Base-by-base conservation (phyloP, 1,140 invertebrate genomes). In the Limonius californicus region DNA sequence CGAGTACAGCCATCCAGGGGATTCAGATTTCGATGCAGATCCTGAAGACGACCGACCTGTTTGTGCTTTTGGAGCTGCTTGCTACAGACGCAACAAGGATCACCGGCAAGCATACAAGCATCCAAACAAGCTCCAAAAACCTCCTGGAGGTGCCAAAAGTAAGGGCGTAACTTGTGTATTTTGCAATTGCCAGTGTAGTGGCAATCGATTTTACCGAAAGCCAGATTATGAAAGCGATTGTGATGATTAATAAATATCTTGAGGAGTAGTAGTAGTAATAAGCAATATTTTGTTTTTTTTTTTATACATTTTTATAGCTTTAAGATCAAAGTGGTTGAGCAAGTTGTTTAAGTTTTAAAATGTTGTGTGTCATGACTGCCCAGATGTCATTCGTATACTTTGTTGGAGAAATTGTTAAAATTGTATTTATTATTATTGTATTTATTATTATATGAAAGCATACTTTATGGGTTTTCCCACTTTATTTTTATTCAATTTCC, bases 81-180 rank as follows among this genome's bases (percentile, higher is more conserved):
- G 83, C 67, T 83, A 82, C 66, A 76, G 83, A 21, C 78, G 74
- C 57, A 83, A 84, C 72, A 66, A 73, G 8, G 71, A 79, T 11
- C 83, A 84, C 59, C 75, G 72, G 58, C 60, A 64, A 58, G 67
- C 81, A 14, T 83, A 72, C 58, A 82, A 80, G 65, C 83, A 84
- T 65, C 75, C 74, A 1, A 58, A 58, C 16, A 55, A 16, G 6
- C 12, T 8, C 4, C 8, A 55, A 32, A 32, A 55, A 7, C 53
- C 27, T 7, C 8, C 45, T 11, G 14, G 16, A 6, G n/a, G 9
- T 19, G 7, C 15, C 19, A 50, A 19, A 18, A 2, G 3, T 39
- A 11, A 2, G 19, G 12, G 14, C 14, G 4, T 4, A 4, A 45
- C 14, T 6, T 27, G 23, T 27, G 9, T 27, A 4, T 27, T 18